These are phyloP conservation scores for Lepidochrysops patricia DNA, from an alignment of 2,888 invertebrate species.

Conservation along the genomic window DNA sequence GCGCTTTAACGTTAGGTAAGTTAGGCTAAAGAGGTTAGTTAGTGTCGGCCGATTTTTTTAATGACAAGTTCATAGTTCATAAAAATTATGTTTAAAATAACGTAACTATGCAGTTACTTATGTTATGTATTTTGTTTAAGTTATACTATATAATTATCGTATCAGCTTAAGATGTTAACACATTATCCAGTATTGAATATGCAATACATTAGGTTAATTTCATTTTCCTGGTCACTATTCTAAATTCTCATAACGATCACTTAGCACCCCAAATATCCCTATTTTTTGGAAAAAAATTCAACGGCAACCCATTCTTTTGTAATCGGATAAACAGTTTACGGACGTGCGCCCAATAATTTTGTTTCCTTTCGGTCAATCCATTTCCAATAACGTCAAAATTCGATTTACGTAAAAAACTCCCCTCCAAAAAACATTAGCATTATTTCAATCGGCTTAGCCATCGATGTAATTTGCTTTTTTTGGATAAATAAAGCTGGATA, in stretches of 20 bases:
- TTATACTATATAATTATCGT: too few relatives aligned
- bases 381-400: slow-evolving; percentile 60
- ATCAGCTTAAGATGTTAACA: not conserved
- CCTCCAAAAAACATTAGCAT: slow-evolving; percentile 48
- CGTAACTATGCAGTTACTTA: too few relatives aligned
- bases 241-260: not conserved
- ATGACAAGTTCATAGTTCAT: too few relatives aligned
- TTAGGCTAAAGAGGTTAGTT: too few relatives aligned
- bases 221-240: not conserved
- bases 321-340: slow-evolving; percentile 57
- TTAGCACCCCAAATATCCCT: not conserved
- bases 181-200: not conserved
- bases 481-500: not conserved
- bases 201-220: not conserved
- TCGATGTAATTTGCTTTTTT: slow-evolving; percentile 1
- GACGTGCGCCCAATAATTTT: slow-evolving; percentile 54
- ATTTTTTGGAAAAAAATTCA: not conserved
- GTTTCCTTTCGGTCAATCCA: slow-evolving; percentile 59
- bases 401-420: slow-evolving; percentile 61
- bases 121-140: too few relatives aligned
- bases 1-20: too few relatives aligned
- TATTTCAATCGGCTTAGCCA: slow-evolving; percentile 31
- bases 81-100: too few relatives aligned
- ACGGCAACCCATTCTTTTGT: slow-evolving; percentile 24
- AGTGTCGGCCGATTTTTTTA: too few relatives aligned